phyloP scores from a whole-genome alignment of 2,797 vertebrate species.

The Botia kubotai region DNA sequence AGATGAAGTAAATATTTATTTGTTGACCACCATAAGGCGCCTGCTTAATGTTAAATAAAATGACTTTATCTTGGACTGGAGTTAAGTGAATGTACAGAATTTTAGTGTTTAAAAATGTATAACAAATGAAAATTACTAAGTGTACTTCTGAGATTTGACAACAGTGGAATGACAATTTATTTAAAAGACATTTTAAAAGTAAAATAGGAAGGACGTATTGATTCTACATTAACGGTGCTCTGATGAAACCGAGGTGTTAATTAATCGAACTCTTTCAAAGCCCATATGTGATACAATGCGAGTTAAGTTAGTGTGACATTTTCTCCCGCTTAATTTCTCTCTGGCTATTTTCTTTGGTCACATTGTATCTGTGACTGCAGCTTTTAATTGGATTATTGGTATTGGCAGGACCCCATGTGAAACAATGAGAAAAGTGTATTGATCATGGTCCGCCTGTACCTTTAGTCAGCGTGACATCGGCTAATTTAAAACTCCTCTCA shows the following conservation, averaged over 20 bases:
- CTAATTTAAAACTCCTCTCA: constrained; percentile 48
- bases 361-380: constrained; percentile 53
- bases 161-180: too few relatives aligned
- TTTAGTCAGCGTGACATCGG: constrained; percentile 37
- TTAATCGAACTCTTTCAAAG: constrained; percentile 24
- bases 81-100: too few relatives aligned
- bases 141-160: too few relatives aligned
- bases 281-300: not conserved
- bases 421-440: constrained; percentile 65
- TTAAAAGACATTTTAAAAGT: constrained; percentile 36
- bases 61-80: too few relatives aligned
- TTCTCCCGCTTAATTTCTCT: constrained; percentile 31
- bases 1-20: too few relatives aligned
- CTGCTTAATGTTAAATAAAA: too few relatives aligned
- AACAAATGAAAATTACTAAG: too few relatives aligned
- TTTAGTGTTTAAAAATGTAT: too few relatives aligned
- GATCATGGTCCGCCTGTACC: constrained; percentile 59
- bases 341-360: constrained; percentile 47
- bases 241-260: constrained; percentile 33
- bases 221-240: constrained; percentile 31
- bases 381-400: constrained; percentile 67
- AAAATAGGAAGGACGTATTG: not conserved
- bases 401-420: constrained; percentile 55
- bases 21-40: too few relatives aligned
- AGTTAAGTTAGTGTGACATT: constrained; percentile 39